Base-by-base conservation (phyloP, 2,888 invertebrate species). In the Auanema freiburgensis region DNA sequence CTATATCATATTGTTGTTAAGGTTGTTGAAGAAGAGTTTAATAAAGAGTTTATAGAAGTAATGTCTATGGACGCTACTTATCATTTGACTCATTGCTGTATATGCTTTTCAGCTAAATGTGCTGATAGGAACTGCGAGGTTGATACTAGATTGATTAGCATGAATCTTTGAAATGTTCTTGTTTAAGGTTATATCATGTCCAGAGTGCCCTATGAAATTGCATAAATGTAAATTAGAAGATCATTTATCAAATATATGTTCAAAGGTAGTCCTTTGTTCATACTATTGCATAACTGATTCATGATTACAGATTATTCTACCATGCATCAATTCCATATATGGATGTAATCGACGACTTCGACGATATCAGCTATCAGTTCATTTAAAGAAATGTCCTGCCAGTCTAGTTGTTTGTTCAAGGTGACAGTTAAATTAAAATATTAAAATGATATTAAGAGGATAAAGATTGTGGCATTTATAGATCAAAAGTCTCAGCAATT, bases 401-500 rank as follows among this genome's bases (percentile, higher is more conserved):
- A 72, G 65, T 55, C 53, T 63, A 44, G 68, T 72, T 2, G 72
- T 72, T n/a, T 72, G 72, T n/a, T 60, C 67, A 12, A 64, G 69
- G 72, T 69, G 11, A 24, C 41, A 4, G 21, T 18, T n/a, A 44
- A 50, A 23, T 6, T 14, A 50, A 18, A 21, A 24, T 2, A 11
- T n/a, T 12, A 21, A 2, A 55, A n/a, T n/a, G 43, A 25, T 16
- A 4, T 56, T 16, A 3, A n/a, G 5, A 18, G 24, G 6, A 16
- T 40, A 44, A 61, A 56, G 53, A n/a, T 51, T 52, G 14, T 16
- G 33, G 33, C 33, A 33, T 8, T 33, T 8, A 33, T 5, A 33
- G 33, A 40, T 12, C n/a, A 52, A 24, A 14, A 25, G 24, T 52
- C 40, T 52, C 18, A 2, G 14, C 3, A 56, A 2, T 53, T 21